phyloP scores from a whole-genome alignment of 1,140 invertebrate genomes.

The Drosophila bocqueti region DNA sequence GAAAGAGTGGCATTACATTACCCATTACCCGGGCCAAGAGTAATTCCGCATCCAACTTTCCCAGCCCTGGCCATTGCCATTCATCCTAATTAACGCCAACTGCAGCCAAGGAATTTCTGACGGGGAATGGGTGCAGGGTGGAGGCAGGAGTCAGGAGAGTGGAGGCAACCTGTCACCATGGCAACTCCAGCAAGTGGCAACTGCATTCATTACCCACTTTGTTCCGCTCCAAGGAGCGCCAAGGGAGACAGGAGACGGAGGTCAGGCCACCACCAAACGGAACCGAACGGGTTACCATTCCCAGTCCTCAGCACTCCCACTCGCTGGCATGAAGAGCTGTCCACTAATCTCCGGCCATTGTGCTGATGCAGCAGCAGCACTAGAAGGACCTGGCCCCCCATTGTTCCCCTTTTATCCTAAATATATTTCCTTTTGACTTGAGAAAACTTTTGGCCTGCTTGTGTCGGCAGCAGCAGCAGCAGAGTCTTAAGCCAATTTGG shows the following conservation, averaged over 20 bases:
- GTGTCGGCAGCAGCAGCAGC: conserved; percentile 5
- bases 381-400: conserved; percentile 8
- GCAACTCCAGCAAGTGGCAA: conserved; percentile 19
- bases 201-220: conserved; percentile 47
- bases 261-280: conserved; percentile 4
- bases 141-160: too few species aligned
- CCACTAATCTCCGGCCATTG: conserved; percentile 31
- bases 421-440: background rate
- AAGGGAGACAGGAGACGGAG: background rate
- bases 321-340: background rate
- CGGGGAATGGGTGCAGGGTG: background rate
- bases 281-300: background rate
- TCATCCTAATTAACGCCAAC: conserved; percentile 64
- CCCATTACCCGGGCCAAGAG: background rate
- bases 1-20: background rate
- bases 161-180: conserved; percentile 31
- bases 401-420: conserved; percentile 1
- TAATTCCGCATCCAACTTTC: conserved; percentile 27
- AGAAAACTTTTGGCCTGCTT: conserved; percentile 7
- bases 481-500: background rate
- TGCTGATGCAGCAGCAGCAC: conserved; percentile 12
- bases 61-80: conserved; percentile 6
- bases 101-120: conserved; percentile 7
- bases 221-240: conserved; percentile 32
- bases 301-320: background rate